Percentiles rank a stretch among this genome's conserved stretches.
These are phyloP conservation scores for Aphidius gifuensis DNA, from an alignment of 1,140 invertebrate species.

Conservation along the genomic window DNA sequence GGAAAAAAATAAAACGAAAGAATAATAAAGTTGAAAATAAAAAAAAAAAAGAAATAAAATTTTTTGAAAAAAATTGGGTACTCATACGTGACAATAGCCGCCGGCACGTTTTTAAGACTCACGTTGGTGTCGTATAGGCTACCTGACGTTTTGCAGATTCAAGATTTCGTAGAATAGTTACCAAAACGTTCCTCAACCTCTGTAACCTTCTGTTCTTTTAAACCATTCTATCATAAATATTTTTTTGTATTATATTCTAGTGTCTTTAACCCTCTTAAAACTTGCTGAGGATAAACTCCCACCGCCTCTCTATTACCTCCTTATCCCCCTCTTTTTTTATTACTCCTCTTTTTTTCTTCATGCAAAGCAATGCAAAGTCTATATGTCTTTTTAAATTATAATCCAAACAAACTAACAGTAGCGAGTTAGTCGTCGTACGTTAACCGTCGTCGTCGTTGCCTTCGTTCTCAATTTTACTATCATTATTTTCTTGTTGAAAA, in stretches of 20 bases:
- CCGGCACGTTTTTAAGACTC: constrained; percentile 7
- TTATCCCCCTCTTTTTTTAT: not conserved
- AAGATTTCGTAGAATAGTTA: constrained; percentile 2
- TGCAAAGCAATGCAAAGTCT: not conserved
- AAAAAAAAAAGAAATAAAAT: too few relatives aligned
- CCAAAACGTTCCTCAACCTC: not conserved
- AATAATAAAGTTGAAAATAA: too few relatives aligned
- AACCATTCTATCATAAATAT: not conserved
- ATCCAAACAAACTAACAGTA: constrained; percentile 22
- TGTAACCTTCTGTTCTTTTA: not conserved
- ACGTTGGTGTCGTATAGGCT: not conserved
- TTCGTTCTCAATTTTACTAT: too few relatives aligned
- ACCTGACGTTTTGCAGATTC: not conserved
- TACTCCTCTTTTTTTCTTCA: not conserved
- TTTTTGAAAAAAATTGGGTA: not conserved
- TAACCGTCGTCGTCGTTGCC: not conserved
- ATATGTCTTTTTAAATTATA: constrained; percentile 16
- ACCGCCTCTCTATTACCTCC: not conserved
- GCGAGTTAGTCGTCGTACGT: constrained; percentile 11
- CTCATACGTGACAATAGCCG: constrained; percentile 2
- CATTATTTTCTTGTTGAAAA: too few relatives aligned
- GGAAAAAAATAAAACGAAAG: too few relatives aligned
- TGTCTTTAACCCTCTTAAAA: too few relatives aligned
- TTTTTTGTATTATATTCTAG: too few relatives aligned
- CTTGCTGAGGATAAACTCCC: not conserved